Percentiles rank a stretch among this genome's conserved stretches.
Evolutionary conservation across 2,797 vertebrate species (phyloP).

Genomic region (Molossus molossus): DNA sequence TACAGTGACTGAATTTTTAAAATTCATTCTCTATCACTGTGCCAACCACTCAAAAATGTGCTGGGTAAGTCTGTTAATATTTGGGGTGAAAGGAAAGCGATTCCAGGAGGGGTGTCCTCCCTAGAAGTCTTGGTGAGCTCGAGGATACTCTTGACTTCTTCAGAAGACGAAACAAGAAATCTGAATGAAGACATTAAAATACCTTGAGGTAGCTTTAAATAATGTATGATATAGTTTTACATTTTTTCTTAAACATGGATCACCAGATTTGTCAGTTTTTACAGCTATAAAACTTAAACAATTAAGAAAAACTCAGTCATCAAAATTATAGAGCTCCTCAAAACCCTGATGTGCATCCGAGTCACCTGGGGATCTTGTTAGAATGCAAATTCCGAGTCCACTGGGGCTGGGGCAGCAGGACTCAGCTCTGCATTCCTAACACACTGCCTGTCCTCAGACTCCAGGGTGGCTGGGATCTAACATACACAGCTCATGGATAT

Average conservation of each 20-base stretch:
- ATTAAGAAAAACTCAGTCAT: not conserved
- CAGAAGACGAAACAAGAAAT: not conserved
- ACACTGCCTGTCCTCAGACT: not conserved
- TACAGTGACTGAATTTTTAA: not conserved
- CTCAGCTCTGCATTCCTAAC: not conserved
- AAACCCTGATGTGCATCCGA: not conserved
- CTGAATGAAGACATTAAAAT: not conserved
- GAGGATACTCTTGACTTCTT: not conserved
- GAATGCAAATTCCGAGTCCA: conserved; percentile 55
- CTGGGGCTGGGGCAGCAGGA: not conserved
- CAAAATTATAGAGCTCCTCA: not conserved
- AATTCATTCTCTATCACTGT: too few relatives aligned
- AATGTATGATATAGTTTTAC: not conserved
- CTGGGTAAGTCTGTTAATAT: not conserved
- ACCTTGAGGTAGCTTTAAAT: conserved; percentile 10
- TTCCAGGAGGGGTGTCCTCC: not conserved
- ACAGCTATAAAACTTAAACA: not conserved
- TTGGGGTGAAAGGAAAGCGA: not conserved
- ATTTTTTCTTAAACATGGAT: not conserved
- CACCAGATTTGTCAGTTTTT: not conserved
- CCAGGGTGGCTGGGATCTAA: not conserved
- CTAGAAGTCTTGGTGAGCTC: not conserved
- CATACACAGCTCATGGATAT: too few relatives aligned
- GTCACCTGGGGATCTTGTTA: conserved; percentile 41
- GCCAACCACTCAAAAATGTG: not conserved